Evolutionary conservation across 1,140 invertebrate species (phyloP), one percentile per base, ranked within the genome.

Genomic region (Metopolophium dirhodum): DNA sequence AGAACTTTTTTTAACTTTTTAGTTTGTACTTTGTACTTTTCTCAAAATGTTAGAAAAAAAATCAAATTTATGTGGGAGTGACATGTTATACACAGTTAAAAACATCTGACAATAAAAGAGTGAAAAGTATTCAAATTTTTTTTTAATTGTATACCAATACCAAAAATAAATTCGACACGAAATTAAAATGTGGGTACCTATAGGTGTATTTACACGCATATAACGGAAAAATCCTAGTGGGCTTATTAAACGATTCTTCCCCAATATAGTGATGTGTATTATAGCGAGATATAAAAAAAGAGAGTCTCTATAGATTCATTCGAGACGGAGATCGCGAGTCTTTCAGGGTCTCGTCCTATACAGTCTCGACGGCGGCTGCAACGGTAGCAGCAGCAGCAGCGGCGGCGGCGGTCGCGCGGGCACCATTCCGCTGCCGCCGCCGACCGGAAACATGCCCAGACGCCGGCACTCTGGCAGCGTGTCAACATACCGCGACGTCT

Each of bases 401-500:
- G 30, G 3, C 49, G 8, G n/a, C 23, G 35, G 4, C 88, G 23
- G 20, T 51, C 90, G 45, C 37, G 49, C 47, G 3, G 45, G 30
- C 90, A 35, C 41, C 90, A 26, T 51, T 92, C 14, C 77, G 23
- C 23, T 30, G 45, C 68, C 47, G 47, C 91, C 35, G 77, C 22
- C 91, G 49, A 93, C 91, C 91, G 91, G 91, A 93, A 93, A 93
- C 30, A 85, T 86, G 82, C 91, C 82, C 91, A 86, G 91, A 93
- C 91, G 91, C 91, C 91, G 91, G 91, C 91, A 93, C 91, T 93
- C 91, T 93, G 91, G 91, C 91, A 93, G 47, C 91, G 91, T 93
- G 91, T 93, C 91, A 93, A 93, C 91, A 93, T 93, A 93, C 91
- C 91, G 82, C 91, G 91, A 93, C 91, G 91, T 93, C 91, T 93